Percentiles rank a stretch among this genome's conserved stretches.
Conservation (phyloP, 2,113 vertebrate species). For the Tylochromis polylepis region DNA sequence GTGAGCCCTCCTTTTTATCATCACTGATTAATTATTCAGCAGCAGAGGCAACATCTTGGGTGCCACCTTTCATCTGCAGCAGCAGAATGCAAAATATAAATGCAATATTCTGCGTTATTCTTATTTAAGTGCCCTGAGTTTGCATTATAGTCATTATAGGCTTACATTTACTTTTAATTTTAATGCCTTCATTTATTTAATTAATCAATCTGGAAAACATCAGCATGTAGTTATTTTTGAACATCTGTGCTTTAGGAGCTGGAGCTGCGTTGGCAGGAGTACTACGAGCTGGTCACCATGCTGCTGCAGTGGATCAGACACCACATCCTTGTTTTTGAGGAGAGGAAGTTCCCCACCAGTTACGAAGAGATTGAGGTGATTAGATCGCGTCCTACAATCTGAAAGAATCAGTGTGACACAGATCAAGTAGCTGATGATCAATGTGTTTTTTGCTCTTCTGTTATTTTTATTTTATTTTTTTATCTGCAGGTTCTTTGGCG, state of each 20-base stretch:
- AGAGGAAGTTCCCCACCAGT: conserved; percentile 84
- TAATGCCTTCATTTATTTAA: no score
- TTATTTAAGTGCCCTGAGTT: background rate
- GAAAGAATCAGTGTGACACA: fast-evolving
- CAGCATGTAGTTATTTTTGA: background rate
- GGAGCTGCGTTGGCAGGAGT: conserved; percentile 94
- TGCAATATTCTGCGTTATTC: background rate
- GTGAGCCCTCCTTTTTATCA: conserved; percentile 66
- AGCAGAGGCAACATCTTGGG: background rate
- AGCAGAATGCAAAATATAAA: background rate
- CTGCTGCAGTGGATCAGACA: conserved; percentile 91
- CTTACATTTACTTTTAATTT: background rate
- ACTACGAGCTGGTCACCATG: conserved; percentile 86
- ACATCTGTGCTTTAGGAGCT: conserved; percentile 76
- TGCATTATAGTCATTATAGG: background rate
- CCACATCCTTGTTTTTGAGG: conserved; percentile 84
- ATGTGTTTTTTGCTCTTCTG: background rate
- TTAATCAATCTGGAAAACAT: background rate
- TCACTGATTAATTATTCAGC: background rate
- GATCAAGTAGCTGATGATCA: background rate
- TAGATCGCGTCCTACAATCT: fast-evolving
- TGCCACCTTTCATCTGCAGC: background rate
- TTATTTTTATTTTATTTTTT: background rate
- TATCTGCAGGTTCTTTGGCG: conserved; percentile 83
- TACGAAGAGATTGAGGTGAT: conserved; percentile 92